Conservation (phyloP, 2,888 invertebrate genomes). For the Lagria hirta region DNA sequence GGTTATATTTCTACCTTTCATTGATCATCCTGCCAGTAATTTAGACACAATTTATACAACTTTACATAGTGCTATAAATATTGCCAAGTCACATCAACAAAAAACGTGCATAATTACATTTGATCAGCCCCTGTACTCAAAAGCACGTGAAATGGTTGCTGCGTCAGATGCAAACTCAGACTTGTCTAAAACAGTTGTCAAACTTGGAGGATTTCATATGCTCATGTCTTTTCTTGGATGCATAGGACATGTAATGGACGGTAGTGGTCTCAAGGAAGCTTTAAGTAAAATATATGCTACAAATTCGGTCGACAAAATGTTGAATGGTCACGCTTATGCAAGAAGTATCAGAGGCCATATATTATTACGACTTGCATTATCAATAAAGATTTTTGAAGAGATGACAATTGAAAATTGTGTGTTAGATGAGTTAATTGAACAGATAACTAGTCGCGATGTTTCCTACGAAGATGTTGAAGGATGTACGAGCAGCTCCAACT, state of each 20-base stretch:
- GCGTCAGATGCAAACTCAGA: constrained; percentile 31
- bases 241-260: constrained; percentile 48
- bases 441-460: constrained; percentile 36
- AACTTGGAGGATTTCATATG: constrained; percentile 40
- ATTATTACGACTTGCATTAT: constrained; percentile 42
- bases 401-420: no score
- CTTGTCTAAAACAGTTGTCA: constrained; percentile 41
- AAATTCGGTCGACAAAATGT: constrained; percentile 41
- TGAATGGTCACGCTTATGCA: constrained; percentile 41
- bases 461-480: constrained; percentile 43
- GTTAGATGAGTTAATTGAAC: constrained; percentile 36
- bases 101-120: constrained; percentile 31
- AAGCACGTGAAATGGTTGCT: constrained; percentile 34
- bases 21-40: constrained; percentile 23
- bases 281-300: constrained; percentile 31
- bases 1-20: no score
- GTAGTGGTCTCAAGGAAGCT: constrained; percentile 47
- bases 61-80: constrained; percentile 27
- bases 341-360: constrained; percentile 35
- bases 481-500: constrained; percentile 37
- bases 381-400: constrained; percentile 40
- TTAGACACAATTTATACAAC: constrained; percentile 34
- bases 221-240: constrained; percentile 48
- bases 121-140: constrained; percentile 32
- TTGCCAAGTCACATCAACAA: constrained; percentile 31